Evolutionary conservation across 2,797 vertebrate species (phyloP).

Genomic region (Gymnopithys bicolor): DNA sequence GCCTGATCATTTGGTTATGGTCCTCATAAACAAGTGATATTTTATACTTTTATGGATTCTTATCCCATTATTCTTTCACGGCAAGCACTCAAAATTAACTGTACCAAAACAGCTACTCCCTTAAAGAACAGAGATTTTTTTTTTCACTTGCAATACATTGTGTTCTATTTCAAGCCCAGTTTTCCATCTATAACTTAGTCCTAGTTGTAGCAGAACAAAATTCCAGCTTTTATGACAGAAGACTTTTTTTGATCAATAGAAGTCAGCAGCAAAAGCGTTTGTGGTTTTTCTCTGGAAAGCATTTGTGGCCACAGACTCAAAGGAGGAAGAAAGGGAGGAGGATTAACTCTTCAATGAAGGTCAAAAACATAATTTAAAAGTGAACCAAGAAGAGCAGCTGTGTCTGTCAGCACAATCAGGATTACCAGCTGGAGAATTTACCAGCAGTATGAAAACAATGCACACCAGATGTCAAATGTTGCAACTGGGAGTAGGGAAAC

Average conservation of each 20-base stretch:
- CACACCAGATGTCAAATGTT: slow-evolving; percentile 76
- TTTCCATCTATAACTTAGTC: slow-evolving; percentile 58
- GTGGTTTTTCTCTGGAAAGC: slow-evolving; percentile 73
- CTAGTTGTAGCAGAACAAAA: slow-evolving; percentile 59
- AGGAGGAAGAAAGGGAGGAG: slow-evolving; percentile 69
- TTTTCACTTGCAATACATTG: background rate
- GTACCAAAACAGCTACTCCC: background rate
- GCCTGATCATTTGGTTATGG: slow-evolving; percentile 24
- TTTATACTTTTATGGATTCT: slow-evolving; percentile 36
- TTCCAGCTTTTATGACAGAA: slow-evolving; percentile 70
- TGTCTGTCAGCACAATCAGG: slow-evolving; percentile 72
- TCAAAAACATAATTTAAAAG: slow-evolving; percentile 80
- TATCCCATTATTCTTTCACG: slow-evolving; percentile 30
- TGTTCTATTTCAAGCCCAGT: slow-evolving; percentile 54
- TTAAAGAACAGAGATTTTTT: background rate
- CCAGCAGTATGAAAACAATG: slow-evolving; percentile 78
- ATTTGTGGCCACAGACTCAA: slow-evolving; percentile 74
- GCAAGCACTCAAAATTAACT: slow-evolving; percentile 31
- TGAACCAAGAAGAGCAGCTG: slow-evolving; percentile 76
- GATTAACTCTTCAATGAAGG: slow-evolving; percentile 78
- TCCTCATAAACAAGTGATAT: slow-evolving; percentile 43
- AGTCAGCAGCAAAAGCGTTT: slow-evolving; percentile 67
- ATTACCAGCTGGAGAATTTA: slow-evolving; percentile 76
- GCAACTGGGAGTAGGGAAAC: slow-evolving; percentile 57
- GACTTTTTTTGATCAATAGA: slow-evolving; percentile 73